These are phyloP conservation scores for Amblyteles armatorius DNA, from an alignment of 2,888 invertebrate genomes.

Conservation along the genomic window DNA sequence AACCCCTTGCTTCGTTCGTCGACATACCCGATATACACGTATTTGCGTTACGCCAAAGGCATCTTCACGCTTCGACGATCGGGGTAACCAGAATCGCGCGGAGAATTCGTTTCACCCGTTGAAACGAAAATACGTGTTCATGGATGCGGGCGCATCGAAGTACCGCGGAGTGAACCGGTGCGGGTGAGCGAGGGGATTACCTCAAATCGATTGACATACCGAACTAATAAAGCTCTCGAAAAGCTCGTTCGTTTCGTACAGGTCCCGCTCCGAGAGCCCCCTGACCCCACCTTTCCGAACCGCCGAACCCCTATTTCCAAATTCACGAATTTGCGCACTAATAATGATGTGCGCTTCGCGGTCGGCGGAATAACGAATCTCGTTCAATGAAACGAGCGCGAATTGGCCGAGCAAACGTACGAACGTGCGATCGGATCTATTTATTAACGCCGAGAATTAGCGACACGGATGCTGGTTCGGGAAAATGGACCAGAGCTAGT, in stretches of 20 bases:
- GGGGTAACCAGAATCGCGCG: constrained; percentile 45
- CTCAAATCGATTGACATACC: constrained; percentile 37
- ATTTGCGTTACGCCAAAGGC: constrained; percentile 66
- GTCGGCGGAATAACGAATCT: background rate
- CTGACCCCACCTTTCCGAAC: background rate
- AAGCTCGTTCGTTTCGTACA: background rate
- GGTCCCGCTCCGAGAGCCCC: background rate
- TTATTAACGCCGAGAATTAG: background rate
- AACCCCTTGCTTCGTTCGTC: constrained; percentile 4
- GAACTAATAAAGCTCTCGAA: constrained; percentile 38
- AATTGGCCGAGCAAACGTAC: background rate
- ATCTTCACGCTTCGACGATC: constrained; percentile 58
- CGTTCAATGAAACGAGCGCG: background rate
- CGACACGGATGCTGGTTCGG: background rate
- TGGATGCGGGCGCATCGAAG: constrained; percentile 37
- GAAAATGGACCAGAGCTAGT: background rate
- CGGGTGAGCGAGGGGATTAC: constrained; percentile 30
- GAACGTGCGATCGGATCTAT: background rate
- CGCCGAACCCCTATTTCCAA: background rate
- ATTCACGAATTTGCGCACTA: background rate
- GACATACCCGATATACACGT: constrained; percentile 39
- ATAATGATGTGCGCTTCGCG: background rate
- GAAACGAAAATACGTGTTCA: constrained; percentile 50
- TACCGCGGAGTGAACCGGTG: constrained; percentile 26
- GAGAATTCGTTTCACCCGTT: constrained; percentile 55